phyloP scores from a whole-genome alignment of 2,797 vertebrate species.

The Decapterus maruadsi region DNA sequence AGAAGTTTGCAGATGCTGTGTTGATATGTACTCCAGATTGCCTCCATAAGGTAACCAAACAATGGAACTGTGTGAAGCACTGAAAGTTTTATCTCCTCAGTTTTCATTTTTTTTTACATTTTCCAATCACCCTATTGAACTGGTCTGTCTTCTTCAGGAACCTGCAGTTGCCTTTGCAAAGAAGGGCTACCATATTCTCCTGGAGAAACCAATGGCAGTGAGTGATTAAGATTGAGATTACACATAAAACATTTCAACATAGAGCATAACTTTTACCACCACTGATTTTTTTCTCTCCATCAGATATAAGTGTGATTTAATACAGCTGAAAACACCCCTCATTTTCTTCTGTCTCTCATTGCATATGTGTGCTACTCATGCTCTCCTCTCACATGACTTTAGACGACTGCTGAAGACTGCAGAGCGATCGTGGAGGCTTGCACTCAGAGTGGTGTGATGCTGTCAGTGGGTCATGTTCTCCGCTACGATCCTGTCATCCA shows the following conservation, averaged over 20 bases:
- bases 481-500: slow-evolving; percentile 85
- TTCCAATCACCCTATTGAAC: neutral
- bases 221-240: slow-evolving; percentile 62
- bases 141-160: slow-evolving; percentile 77
- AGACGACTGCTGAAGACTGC: slow-evolving; percentile 87
- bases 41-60: slow-evolving; percentile 80
- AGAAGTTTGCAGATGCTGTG: slow-evolving; percentile 85
- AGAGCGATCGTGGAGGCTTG: slow-evolving; percentile 83
- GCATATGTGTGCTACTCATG: neutral
- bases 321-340: neutral
- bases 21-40: slow-evolving; percentile 83
- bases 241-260: neutral
- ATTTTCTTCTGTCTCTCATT: neutral
- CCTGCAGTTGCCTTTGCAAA: slow-evolving; percentile 85
- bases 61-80: no score
- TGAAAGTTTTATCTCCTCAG: no score
- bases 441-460: slow-evolving; percentile 82
- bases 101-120: no score
- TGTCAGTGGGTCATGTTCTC: slow-evolving; percentile 88
- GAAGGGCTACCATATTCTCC: slow-evolving; percentile 86
- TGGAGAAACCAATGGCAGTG: slow-evolving; percentile 91
- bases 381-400: neutral
- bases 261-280: no score
- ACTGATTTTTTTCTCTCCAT: no score
- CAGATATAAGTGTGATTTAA: no score